These are phyloP conservation scores for Amphipyra tragopoginis DNA, from an alignment of 2,888 invertebrate species.

Conservation along the genomic window DNA sequence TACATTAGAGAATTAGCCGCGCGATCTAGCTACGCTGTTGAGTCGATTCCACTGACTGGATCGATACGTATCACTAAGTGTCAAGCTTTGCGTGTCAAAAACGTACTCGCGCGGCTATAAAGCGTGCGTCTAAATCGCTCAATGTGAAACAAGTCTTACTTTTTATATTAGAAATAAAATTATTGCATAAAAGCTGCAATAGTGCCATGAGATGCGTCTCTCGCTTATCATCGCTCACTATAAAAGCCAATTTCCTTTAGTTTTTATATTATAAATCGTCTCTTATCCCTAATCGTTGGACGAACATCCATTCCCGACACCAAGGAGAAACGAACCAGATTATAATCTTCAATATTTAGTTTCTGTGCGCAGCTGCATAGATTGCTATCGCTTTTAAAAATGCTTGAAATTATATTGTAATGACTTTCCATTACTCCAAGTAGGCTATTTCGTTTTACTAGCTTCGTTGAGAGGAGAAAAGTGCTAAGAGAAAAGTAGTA, in stretches of 20 bases:
- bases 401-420: conserved; percentile 76
- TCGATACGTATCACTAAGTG: too few species aligned
- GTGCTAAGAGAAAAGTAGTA: conserved; percentile 68
- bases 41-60: too few species aligned
- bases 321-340: conserved; percentile 43
- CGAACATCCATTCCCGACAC: conserved; percentile 49
- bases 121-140: background rate
- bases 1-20: conserved; percentile 1
- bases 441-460: conserved; percentile 78
- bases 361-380: conserved; percentile 47
- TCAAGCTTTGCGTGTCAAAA: background rate
- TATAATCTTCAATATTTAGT: conserved; percentile 51
- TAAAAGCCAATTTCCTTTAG: conserved; percentile 35
- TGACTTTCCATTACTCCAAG: conserved; percentile 76
- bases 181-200: too few species aligned
- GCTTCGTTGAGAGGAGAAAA: conserved; percentile 67
- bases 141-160: background rate
- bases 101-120: background rate
- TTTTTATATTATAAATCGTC: conserved; percentile 36
- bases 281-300: conserved; percentile 36
- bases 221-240: background rate
- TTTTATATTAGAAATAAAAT: background rate
- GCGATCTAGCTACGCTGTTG: background rate
- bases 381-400: conserved; percentile 71
- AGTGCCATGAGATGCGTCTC: background rate